phyloP scores from a whole-genome alignment of 2,888 invertebrate genomes.

The Muschampia plurimacula region DNA sequence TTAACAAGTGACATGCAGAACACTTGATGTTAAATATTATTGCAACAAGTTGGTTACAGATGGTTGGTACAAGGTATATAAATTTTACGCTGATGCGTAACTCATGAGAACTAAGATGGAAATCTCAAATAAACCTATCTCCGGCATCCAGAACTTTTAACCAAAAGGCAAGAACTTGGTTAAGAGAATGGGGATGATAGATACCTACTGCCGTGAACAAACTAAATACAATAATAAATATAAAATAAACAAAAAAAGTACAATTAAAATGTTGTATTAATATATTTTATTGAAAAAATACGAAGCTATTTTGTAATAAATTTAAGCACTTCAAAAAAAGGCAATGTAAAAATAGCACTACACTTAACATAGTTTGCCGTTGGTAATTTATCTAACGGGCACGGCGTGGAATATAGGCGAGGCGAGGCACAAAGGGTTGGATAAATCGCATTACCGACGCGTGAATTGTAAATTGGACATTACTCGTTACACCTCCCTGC shows the following conservation, averaged over 20 bases:
- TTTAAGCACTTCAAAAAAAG: not conserved
- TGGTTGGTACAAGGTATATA: too few relatives aligned
- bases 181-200: too few relatives aligned
- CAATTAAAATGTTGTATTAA: too few relatives aligned
- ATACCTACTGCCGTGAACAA: too few relatives aligned
- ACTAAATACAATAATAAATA: too few relatives aligned
- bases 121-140: too few relatives aligned
- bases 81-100: too few relatives aligned
- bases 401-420: conserved; percentile 55
- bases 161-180: too few relatives aligned
- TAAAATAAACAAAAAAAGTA: too few relatives aligned
- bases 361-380: conserved; percentile 67
- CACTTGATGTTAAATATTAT: not conserved
- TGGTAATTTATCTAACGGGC: conserved; percentile 68
- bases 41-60: too few relatives aligned
- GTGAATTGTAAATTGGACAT: conserved; percentile 85
- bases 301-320: not conserved
- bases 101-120: too few relatives aligned
- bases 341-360: conserved; percentile 54
- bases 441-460: conserved; percentile 82
- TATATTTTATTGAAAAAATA: not conserved
- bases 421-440: conserved; percentile 77
- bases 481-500: conserved; percentile 74
- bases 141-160: too few relatives aligned
- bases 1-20: not conserved